Conservation (phyloP, 35 echinoderm and acorn worm genomes). For the Hemicentrotus pulcherrimus region DNA sequence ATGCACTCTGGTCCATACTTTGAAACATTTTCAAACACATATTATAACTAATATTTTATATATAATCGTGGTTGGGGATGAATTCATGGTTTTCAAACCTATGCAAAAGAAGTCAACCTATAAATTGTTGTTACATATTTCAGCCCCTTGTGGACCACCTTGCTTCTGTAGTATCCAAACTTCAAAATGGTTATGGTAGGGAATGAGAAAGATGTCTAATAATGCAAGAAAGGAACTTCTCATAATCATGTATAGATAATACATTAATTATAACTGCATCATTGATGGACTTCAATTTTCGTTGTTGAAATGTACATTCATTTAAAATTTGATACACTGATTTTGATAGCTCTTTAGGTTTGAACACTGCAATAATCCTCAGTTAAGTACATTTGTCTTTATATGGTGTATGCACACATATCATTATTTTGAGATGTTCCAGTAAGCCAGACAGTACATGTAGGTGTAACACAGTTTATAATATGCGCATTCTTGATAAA, state of each 20-base stretch:
- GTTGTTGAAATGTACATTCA: not conserved
- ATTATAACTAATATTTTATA: not conserved
- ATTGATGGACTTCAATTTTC: not conserved
- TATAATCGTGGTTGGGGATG: not conserved
- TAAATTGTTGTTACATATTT: no score
- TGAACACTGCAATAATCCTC: not conserved
- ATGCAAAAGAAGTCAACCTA: no score
- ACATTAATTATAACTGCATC: not conserved
- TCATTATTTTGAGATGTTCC: not conserved
- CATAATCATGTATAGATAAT: not conserved
- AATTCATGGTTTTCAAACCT: no score
- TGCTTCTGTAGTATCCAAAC: no score
- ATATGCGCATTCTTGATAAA: not conserved
- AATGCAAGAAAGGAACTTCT: not conserved
- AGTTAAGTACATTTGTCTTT: not conserved
- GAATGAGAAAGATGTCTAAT: not conserved
- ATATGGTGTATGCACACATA: not conserved
- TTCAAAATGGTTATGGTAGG: not conserved
- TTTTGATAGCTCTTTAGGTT: not conserved
- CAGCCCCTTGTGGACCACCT: no score
- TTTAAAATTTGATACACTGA: not conserved
- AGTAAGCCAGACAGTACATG: not conserved
- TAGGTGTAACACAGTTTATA: not conserved
- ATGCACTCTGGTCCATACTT: not conserved
- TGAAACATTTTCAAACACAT: not conserved